Percentiles rank a stretch among this genome's conserved stretches.
These are phyloP conservation scores for Stratiomys singularior DNA, from an alignment of 2,888 invertebrate genomes.

Conservation along the genomic window DNA sequence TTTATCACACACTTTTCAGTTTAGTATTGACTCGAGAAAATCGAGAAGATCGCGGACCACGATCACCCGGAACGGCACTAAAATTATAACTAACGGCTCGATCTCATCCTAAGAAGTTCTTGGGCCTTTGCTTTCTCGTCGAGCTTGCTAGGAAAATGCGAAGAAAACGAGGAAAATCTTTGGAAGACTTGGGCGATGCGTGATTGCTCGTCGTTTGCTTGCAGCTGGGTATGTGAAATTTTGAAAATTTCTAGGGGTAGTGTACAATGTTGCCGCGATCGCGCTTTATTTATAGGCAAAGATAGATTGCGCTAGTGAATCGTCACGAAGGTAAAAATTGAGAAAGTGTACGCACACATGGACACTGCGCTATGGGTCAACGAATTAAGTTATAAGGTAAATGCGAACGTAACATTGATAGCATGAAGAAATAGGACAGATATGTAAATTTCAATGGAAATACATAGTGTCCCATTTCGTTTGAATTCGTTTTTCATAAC, in stretches of 20 bases:
- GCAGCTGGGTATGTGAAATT: constrained; percentile 13
- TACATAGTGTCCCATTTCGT: too few species aligned
- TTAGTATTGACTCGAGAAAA: constrained; percentile 13
- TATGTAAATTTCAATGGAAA: not conserved
- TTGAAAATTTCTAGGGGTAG: constrained; percentile 44
- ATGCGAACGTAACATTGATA: not conserved
- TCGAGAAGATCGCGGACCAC: constrained; percentile 45
- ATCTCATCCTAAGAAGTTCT: not conserved
- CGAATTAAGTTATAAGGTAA: constrained; percentile 11
- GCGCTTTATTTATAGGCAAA: constrained; percentile 51
- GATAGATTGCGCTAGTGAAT: not conserved
- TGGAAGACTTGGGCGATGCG: not conserved
- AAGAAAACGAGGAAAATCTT: not conserved
- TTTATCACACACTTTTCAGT: constrained; percentile 22
- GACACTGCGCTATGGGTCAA: not conserved
- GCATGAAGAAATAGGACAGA: not conserved
- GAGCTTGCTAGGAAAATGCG: constrained; percentile 21
- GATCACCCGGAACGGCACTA: constrained; percentile 49
- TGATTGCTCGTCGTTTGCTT: not conserved
- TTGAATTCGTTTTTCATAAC: too few species aligned
- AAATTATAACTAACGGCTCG: constrained; percentile 47
- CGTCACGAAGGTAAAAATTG: constrained; percentile 44
- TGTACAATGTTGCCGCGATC: constrained; percentile 44
- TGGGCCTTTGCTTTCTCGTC: not conserved
- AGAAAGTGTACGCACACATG: constrained; percentile 18